Evolutionary conservation across 2,888 invertebrate genomes (phyloP), one percentile per base, ranked within the genome.

Genomic region (Mesoligia furuncula): DNA sequence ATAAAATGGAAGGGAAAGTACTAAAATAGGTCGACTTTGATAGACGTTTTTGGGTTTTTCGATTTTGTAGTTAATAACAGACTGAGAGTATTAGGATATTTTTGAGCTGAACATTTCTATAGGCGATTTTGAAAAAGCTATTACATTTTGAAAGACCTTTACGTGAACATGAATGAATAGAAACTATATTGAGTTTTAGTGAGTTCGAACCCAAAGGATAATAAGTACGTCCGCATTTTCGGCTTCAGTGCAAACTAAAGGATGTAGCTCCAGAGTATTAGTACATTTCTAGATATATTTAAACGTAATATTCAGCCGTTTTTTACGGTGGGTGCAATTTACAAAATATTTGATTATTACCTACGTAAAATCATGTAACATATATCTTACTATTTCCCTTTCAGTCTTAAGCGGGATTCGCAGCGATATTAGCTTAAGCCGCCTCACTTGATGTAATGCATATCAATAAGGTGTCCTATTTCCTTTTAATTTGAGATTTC

Each of bases 381-480:
- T 68, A 4, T 42, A 13, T 61, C 48, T n/a, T 15, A 39, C 17
- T 69, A 20, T 59, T 67, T 73, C 36, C 31, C 42, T 62, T 45
- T 39, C 54, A 31, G 15, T n/a, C 57, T 54, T 64, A 73, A 70
- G 31, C 9, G 13, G n/a, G 69, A 75, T 85, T 73, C 64, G 64
- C 57, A 68, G 39, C n/a, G 45, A 80, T 71, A 75, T 82, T 45
- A 72, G 51, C 61, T 69, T 78, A 81, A 73, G 45, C 71, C 72
- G 54, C 69, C 48, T 77, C 61, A 59, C 70, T 69, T 73, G 72
- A 79, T 74, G 71, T 73, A 88, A 85, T 87, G 86, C 83, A 81
- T 84, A 84, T 42, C 83, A 87, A 86, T 84, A 88, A 77, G 88
- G 73, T 79, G 62, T 61, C 76, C 81, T 65, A 70, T 73, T 81